Percentiles rank a stretch among this genome's conserved stretches.
Evolutionary conservation across 2,113 vertebrate species (phyloP).

Genomic region (Upupa epops): DNA sequence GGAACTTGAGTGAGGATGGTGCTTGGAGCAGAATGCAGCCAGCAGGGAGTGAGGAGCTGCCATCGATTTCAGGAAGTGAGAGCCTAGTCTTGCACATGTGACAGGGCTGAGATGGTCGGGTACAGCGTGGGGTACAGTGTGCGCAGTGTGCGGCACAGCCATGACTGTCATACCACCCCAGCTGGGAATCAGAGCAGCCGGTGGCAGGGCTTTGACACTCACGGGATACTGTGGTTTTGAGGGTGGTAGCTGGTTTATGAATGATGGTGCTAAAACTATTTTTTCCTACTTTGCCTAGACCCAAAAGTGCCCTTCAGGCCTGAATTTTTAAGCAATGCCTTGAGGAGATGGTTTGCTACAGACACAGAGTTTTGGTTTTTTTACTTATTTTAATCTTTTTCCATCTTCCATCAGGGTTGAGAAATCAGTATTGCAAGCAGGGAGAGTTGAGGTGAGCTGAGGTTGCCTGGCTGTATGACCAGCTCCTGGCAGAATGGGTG

Average conservation of each 20-base stretch:
- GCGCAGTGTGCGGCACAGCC: neutral
- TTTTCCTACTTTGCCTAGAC: neutral
- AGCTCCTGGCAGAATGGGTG: too few species aligned
- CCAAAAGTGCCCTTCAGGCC: neutral
- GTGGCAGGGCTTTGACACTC: neutral
- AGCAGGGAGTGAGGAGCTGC: neutral
- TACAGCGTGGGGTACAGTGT: too few species aligned
- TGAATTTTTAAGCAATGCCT: neutral
- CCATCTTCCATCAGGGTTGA: neutral
- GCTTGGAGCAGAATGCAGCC: neutral
- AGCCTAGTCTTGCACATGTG: neutral
- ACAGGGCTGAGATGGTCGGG: neutral
- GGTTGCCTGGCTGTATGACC: neutral
- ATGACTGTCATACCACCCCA: accelerated
- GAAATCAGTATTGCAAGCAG: neutral
- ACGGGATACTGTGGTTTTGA: neutral
- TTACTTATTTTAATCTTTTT: neutral
- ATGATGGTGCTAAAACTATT: neutral
- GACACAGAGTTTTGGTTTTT: neutral
- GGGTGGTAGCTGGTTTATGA: neutral
- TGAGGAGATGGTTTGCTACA: neutral
- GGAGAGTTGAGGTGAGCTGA: neutral
- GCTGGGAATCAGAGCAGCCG: accelerated
- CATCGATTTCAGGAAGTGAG: neutral
- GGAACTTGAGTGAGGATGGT: accelerated